Conservation (phyloP, 1,140 invertebrate species). For the Leptoteleia sp. region DNA sequence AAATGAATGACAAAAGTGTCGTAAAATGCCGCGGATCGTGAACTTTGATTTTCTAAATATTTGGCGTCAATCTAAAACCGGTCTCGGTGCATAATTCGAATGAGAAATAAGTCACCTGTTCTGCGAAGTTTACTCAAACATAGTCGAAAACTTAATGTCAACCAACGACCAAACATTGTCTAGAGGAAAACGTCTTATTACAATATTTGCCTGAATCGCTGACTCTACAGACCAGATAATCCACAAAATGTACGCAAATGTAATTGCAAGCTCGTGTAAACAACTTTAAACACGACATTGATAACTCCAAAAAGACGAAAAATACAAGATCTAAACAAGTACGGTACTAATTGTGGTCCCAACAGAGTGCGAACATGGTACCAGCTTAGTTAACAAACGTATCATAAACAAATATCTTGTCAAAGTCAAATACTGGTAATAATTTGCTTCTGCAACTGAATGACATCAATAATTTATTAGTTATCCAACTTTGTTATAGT, state of each 20-base stretch:
- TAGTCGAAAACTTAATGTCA: constrained; percentile 34
- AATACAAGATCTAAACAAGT: too few relatives aligned
- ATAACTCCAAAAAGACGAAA: too few relatives aligned
- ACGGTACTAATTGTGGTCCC: too few relatives aligned
- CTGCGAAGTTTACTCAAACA: constrained; percentile 37
- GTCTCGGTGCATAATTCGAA: constrained; percentile 7
- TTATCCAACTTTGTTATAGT: too few relatives aligned
- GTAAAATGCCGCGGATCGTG: too few relatives aligned
- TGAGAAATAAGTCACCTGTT: constrained; percentile 48
- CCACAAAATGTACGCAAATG: constrained; percentile 28
- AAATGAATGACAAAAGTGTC: too few relatives aligned
- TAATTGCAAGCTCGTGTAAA: constrained; percentile 19
- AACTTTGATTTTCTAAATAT: constrained; percentile 4
- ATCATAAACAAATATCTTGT: too few relatives aligned
- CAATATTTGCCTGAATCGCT: constrained; percentile 39
- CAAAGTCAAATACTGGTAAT: too few relatives aligned
- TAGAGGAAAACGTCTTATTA: constrained; percentile 36
- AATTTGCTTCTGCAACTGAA: too few relatives aligned
- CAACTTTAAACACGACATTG: background rate
- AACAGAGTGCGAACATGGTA: too few relatives aligned
- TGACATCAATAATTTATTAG: too few relatives aligned
- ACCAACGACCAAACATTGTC: constrained; percentile 24
- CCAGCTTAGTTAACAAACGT: too few relatives aligned
- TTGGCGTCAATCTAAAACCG: constrained; percentile 14
- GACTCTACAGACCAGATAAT: constrained; percentile 21